Conservation (phyloP, 2,797 vertebrate species). For the Spheniscus humboldti region DNA sequence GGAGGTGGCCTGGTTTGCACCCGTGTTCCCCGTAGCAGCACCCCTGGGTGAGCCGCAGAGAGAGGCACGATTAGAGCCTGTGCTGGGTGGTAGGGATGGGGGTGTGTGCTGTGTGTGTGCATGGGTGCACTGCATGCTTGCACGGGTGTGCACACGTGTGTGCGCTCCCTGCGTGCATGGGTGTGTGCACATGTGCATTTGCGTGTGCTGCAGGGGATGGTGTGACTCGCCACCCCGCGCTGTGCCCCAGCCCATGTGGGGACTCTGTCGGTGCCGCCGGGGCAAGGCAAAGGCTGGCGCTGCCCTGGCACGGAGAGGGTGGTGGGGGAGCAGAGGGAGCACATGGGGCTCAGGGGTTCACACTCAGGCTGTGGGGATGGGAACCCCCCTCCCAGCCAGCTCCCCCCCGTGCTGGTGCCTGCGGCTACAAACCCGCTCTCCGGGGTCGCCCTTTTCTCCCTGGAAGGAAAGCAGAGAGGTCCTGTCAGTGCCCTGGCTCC, state of each 20-base stretch:
- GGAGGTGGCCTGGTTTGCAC: not conserved
- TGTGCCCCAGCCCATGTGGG: rapidly evolving
- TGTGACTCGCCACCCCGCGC: not conserved
- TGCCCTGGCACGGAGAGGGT: not conserved
- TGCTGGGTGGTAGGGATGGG: not conserved
- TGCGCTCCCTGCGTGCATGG: not conserved
- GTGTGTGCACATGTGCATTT: not conserved
- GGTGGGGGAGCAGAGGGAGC: not conserved
- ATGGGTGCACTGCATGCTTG: not conserved
- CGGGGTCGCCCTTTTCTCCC: slow-evolving; percentile 71
- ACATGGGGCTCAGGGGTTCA: rapidly evolving
- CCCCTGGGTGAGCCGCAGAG: not conserved
- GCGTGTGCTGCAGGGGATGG: rapidly evolving
- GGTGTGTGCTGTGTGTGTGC: not conserved
- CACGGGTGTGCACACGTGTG: too few relatives aligned
- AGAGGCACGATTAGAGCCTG: not conserved
- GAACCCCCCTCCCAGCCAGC: not conserved
- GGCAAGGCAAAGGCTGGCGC: rapidly evolving
- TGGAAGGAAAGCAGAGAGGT: slow-evolving; percentile 32
- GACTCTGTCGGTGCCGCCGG: rapidly evolving
- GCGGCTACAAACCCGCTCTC: slow-evolving; percentile 48
- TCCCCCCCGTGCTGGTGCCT: rapidly evolving
- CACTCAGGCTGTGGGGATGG: not conserved
- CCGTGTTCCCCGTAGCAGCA: not conserved
- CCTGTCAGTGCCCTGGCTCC: rapidly evolving